Base-by-base conservation (phyloP, 2,888 invertebrate genomes). In the Plebejus argus region DNA sequence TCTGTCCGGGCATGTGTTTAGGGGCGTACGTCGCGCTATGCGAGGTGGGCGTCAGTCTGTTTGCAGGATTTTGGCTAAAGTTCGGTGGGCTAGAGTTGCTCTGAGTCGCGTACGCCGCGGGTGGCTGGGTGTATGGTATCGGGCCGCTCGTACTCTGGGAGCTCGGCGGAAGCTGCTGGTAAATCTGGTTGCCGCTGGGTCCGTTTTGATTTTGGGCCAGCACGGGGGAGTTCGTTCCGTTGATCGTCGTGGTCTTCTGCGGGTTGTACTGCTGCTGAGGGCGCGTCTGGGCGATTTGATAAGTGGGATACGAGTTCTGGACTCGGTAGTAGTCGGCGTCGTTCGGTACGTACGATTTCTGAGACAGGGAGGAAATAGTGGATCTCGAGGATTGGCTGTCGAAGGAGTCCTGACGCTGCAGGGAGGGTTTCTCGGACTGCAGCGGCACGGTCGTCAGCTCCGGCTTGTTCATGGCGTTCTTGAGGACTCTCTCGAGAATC, bases 401-500 rank as follows among this genome's bases (percentile, higher is more conserved):
- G 76, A 94, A 94, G 0, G 94, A 94, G 78, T 94, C 94, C 78
- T 92, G 92, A 78, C 94, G 86, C 79, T 94, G 94, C 1, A 94
- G 88, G 7, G 92, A 91, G 2, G 92, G 89, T 77, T 93, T 94
- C 78, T 94, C 94, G 10, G 90, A 88, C 88, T 89, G 95, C 78
- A 88, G 90, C 81, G 94, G 93, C 84, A 92, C 86, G n/a, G 91
- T 93, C 8, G 92, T 92, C 70, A 95, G 91, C 85, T 96, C 96
- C 1, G 96, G 96, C 88, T 96, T 97, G 87, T 95, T 96, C 92
- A 97, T 96, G 0, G 98, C 97, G 0, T 97, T 97, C 80, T 98
- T 95, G 28, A 98, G 89, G 0, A 98, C 98, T 78, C 98, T 95
- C 87, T 98, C 98, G 81, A 98, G 90, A 79, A 98, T 98, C 0